These are phyloP conservation scores for Octodon degus DNA, from an alignment of 2,113 vertebrate species.

Conservation along the genomic window DNA sequence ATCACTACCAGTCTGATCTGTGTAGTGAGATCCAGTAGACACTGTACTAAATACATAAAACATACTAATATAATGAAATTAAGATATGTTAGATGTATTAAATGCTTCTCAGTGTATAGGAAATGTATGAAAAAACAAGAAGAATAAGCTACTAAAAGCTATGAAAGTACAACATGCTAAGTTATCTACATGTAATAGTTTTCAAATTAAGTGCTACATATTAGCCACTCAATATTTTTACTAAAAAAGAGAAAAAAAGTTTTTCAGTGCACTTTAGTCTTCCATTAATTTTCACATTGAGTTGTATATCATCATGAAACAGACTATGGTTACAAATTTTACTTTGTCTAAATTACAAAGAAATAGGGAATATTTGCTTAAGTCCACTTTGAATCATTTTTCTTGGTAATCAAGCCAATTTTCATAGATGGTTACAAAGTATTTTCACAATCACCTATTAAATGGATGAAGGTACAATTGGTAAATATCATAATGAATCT, in stretches of 20 bases:
- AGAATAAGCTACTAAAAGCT: background rate
- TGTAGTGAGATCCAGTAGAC: too few relatives aligned
- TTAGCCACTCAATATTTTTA: background rate
- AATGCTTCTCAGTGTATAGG: background rate
- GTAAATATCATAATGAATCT: background rate
- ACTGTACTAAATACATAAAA: too few relatives aligned
- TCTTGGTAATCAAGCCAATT: background rate
- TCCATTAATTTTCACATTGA: background rate
- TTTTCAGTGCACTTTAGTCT: background rate
- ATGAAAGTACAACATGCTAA: background rate
- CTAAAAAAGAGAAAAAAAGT: background rate
- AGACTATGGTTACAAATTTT: background rate
- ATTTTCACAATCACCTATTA: background rate
- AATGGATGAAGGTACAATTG: background rate
- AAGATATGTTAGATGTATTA: background rate
- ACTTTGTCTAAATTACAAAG: conserved; percentile 7
- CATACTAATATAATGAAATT: background rate
- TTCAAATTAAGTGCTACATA: background rate
- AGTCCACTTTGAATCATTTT: background rate
- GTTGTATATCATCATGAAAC: background rate
- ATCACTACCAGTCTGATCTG: too few relatives aligned
- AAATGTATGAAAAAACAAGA: background rate
- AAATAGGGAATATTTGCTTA: background rate
- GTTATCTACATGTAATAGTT: background rate
- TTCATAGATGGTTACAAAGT: background rate